phyloP scores from a whole-genome alignment of 30 jellyfish, hydroid and myxozoan species.

The Chrysaora quinquecirrha region DNA sequence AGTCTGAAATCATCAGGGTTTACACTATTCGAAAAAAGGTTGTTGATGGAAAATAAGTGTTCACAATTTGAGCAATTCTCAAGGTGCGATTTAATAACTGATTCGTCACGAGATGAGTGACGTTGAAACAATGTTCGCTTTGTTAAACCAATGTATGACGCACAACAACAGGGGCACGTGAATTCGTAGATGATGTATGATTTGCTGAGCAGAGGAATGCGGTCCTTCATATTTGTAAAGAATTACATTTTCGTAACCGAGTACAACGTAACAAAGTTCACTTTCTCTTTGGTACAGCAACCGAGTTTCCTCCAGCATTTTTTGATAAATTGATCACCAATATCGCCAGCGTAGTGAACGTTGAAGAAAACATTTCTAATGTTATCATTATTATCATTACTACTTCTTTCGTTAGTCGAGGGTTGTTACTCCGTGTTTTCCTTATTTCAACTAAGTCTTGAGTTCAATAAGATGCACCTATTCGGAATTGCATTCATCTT shows the following conservation, averaged over 20 bases:
- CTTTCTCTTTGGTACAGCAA: not conserved
- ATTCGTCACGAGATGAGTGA: not conserved
- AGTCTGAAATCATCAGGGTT: not conserved
- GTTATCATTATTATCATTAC: not conserved
- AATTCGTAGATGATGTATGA: not conserved
- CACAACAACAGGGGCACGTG: not conserved
- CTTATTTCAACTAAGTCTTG: too few species aligned
- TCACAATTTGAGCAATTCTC: not conserved
- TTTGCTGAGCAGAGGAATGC: not conserved
- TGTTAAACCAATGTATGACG: not conserved
- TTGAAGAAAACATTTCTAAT: not conserved
- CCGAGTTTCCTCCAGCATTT: not conserved
- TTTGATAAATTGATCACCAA: not conserved
- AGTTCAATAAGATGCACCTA: too few species aligned
- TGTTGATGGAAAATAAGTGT: not conserved
- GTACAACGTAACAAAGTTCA: not conserved
- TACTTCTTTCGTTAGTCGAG: not conserved
- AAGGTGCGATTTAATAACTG: not conserved
- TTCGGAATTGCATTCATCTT: too few species aligned
- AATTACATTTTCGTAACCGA: not conserved
- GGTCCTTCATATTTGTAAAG: not conserved
- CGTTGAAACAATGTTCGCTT: conserved; percentile 2
- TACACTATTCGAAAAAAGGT: not conserved
- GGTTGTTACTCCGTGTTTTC: too few species aligned
- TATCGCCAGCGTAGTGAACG: not conserved